Percentiles rank a stretch among this genome's conserved stretches.
Conservation (phyloP, 37 sponge, comb jelly and placozoan species). For the Agelas oroides region DNA sequence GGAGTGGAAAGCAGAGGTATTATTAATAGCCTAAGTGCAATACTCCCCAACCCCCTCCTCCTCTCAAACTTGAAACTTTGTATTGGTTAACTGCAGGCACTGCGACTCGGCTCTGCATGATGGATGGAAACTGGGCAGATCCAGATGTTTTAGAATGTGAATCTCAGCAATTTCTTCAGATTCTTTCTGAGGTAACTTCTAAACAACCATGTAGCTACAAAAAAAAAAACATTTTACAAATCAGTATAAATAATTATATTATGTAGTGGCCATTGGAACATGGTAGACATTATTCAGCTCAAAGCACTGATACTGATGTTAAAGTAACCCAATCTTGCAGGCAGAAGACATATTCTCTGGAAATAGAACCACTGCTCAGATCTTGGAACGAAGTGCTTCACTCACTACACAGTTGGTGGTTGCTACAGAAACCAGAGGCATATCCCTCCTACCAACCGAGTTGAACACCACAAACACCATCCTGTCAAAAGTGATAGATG, state of each 20-base stretch:
- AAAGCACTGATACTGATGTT: no score
- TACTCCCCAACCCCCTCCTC: no score
- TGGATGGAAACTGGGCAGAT: conserved; percentile 17
- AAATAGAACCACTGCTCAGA: not conserved
- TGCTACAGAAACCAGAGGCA: not conserved
- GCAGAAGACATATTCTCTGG: not conserved
- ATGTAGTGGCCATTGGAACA: no score
- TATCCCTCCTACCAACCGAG: conserved; percentile 14
- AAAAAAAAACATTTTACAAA: no score
- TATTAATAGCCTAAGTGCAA: no score
- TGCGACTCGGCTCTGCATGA: conserved; percentile 19
- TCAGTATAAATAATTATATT: no score
- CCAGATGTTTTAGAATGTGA: conserved; percentile 6
- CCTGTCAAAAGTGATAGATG: conserved; percentile 1
- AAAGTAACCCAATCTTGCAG: not conserved
- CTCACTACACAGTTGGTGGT: not conserved
- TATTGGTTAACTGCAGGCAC: no score
- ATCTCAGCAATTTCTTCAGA: not conserved
- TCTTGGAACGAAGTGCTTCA: not conserved
- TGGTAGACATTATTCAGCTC: no score
- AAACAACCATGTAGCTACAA: no score
- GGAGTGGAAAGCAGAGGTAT: not conserved
- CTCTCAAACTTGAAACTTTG: no score
- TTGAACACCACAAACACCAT: conserved; percentile 16
- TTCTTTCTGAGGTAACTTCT: not conserved